Conservation (phyloP, 2,888 invertebrate species). For the Hydrotaea cyrtoneurina region DNA sequence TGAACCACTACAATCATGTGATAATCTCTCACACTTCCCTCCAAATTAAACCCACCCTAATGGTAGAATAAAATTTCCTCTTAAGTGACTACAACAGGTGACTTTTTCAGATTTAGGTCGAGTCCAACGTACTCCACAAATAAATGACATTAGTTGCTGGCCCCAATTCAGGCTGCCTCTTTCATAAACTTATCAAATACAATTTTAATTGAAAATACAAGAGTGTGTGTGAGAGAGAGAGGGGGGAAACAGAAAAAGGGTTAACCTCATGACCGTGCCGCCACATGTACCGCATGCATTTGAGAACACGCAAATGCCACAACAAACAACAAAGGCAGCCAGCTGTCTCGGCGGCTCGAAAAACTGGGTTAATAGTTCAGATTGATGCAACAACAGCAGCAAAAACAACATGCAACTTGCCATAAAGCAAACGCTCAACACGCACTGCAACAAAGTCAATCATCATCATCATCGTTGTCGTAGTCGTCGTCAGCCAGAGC, state of each 20-base stretch:
- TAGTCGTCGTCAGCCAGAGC: background rate
- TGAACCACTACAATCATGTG: too few relatives aligned
- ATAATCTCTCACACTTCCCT: too few relatives aligned
- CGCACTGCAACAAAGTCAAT: slow-evolving; percentile 64
- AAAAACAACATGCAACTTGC: slow-evolving; percentile 50
- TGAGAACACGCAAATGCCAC: slow-evolving; percentile 49
- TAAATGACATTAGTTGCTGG: background rate
- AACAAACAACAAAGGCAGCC: slow-evolving; percentile 13
- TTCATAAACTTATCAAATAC: slow-evolving; percentile 45
- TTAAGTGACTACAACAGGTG: slow-evolving; percentile 4
- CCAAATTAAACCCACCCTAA: too few relatives aligned
- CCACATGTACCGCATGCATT: background rate
- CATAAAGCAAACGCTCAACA: slow-evolving; percentile 35
- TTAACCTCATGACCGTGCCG: slow-evolving; percentile 53
- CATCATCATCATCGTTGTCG: slow-evolving; percentile 43
- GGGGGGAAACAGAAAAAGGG: slow-evolving; percentile 40
- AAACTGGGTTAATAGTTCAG: slow-evolving; percentile 67
- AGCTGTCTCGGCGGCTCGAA: background rate
- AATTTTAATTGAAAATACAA: slow-evolving; percentile 52
- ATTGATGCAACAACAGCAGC: slow-evolving; percentile 49
- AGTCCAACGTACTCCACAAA: too few relatives aligned
- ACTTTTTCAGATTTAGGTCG: slow-evolving; percentile 34
- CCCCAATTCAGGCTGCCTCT: slow-evolving; percentile 35
- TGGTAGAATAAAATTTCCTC: too few relatives aligned
- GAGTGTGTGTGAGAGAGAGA: background rate